Base-by-base conservation (phyloP, 1,140 invertebrate species). In the Pseudoatta argentina region DNA sequence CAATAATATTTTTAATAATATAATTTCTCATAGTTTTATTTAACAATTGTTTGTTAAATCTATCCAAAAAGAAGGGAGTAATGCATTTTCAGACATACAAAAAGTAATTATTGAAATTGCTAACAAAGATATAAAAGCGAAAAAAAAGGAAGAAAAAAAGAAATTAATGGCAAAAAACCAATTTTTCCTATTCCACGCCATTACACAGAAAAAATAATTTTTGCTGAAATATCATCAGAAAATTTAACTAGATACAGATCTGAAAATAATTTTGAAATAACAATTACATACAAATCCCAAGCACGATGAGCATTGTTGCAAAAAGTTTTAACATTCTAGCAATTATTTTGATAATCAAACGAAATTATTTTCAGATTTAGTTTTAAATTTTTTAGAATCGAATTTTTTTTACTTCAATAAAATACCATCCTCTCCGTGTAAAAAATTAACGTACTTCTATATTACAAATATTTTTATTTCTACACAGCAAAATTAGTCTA, bases 21-120 rank as follows among this genome's bases (percentile, higher is more conserved):
- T n/a, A 24, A 24, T 76, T 75, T 59, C 34, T 3, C 14, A 12
- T 34, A 16, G 12, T 59, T 76, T 57, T 0, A 57, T 76, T 39
- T 57, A 34, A 57, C 21, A 8, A n/a, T 75, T 34, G 12, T 30
- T 21, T 12, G 51, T 16, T 21, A 55, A 57, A 34, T n/a, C 8
- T 0, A 5, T 57, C 2, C 30, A 34, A 27, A 18, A n/a, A 55
- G 14, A 75, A 16, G 16, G 12, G 14, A 30, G 2, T 30, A 30
- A 55, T 55, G 34, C 21, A 8, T 51, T 51, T 27, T 5, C 3
- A 34, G 5, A 1, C 3, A 0, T 39, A 16, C 5, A 21, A 14
- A 30, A 30, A 21, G 39, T 57, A 75, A 57, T 75, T 73, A 21
- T 73, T 73, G 1, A 7, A 75, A 16, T 24, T 21, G 57, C 24